phyloP scores from a whole-genome alignment of 1,140 invertebrate species.

The Galendromus occidentalis region DNA sequence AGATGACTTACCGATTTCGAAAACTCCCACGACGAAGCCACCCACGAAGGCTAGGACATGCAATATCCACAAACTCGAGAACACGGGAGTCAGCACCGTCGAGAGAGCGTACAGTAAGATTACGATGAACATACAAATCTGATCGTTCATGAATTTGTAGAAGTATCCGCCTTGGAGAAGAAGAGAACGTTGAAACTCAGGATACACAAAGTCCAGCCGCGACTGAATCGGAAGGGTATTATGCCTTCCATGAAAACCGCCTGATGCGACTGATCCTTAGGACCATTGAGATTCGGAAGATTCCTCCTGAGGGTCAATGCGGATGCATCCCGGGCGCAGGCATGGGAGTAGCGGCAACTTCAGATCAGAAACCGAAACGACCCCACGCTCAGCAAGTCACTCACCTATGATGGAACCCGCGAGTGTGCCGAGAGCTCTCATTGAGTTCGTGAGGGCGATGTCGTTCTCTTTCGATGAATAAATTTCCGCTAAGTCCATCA shows the following conservation, averaged over 20 bases:
- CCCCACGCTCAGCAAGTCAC: too few species aligned
- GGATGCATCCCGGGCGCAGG: too few species aligned
- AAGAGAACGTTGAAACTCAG: too few species aligned
- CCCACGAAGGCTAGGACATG: background rate
- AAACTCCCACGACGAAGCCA: background rate
- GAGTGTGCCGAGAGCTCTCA: background rate
- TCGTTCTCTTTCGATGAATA: background rate
- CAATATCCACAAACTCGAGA: background rate
- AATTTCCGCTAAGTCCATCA: background rate
- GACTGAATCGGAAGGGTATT: too few species aligned
- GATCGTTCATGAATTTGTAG: background rate
- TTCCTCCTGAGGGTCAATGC: background rate
- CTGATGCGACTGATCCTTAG: background rate
- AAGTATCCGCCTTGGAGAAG: background rate
- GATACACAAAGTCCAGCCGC: too few species aligned
- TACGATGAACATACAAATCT: background rate
- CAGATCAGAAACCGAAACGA: too few species aligned
- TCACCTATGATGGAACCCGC: background rate
- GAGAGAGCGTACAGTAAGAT: background rate
- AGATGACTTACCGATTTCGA: background rate
- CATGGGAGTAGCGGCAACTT: too few species aligned
- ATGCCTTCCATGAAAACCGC: too few species aligned
- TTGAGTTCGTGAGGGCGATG: background rate
- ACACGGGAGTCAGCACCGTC: background rate
- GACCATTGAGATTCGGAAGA: background rate